Conservation (phyloP, 2,113 vertebrate species). For the Lipophrys pholis region DNA sequence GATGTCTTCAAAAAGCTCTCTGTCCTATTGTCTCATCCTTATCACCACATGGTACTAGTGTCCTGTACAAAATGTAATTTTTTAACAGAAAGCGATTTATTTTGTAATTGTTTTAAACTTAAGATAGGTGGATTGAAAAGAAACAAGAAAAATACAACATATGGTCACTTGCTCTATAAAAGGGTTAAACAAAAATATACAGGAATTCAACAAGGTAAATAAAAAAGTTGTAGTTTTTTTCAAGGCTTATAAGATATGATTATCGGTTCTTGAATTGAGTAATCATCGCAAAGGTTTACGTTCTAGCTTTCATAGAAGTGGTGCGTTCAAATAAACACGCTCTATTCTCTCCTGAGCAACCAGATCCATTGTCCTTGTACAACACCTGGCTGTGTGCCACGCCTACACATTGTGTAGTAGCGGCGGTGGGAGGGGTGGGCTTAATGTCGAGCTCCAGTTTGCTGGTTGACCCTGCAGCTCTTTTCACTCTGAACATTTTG, state of each 20-base stretch:
- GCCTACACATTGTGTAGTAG: constrained; percentile 78
- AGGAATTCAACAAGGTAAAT: too few species aligned
- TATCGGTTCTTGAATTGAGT: background rate
- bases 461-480: constrained; percentile 47
- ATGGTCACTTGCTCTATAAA: too few species aligned
- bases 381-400: constrained; percentile 65
- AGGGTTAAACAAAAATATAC: too few species aligned
- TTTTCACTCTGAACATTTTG: constrained; percentile 83
- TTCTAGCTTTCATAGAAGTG: constrained; percentile 1
- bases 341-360: background rate
- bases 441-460: constrained; percentile 7
- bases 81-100: too few species aligned
- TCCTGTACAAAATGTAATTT: too few species aligned
- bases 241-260: background rate
- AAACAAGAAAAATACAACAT: too few species aligned
- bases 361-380: constrained; percentile 18
- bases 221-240: background rate
- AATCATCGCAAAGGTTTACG: background rate
- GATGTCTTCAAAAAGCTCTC: too few species aligned
- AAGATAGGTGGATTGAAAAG: too few species aligned
- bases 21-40: too few species aligned
- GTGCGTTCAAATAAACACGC: background rate
- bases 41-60: too few species aligned
- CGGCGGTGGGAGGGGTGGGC: background rate
- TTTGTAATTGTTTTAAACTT: too few species aligned